Evolutionary conservation across 2,797 vertebrate genomes (phyloP).

Genomic region (Hippopotamyrus pictus): DNA sequence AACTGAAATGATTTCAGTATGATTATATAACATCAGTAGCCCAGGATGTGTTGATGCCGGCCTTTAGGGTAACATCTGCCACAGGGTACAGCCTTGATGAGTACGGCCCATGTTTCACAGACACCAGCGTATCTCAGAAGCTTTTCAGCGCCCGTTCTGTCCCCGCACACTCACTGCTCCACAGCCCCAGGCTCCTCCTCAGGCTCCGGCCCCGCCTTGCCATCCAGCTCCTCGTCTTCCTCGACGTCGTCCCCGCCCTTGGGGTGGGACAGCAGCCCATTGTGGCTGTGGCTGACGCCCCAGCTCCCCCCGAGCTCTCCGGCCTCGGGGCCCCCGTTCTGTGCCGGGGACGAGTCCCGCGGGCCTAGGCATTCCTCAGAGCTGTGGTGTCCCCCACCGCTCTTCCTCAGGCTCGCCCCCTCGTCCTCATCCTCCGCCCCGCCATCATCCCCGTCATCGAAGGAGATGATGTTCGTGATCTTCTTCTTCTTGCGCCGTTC

Average conservation of each 20-base stretch:
- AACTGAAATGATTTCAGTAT: not conserved
- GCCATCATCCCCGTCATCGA: conserved; percentile 80
- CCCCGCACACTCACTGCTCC: conserved; percentile 57
- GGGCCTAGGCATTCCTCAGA: conserved; percentile 75
- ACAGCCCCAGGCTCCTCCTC: conserved; percentile 41
- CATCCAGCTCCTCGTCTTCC: conserved; percentile 61
- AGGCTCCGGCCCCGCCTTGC: conserved; percentile 44
- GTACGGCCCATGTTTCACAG: not conserved
- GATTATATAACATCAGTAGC: not conserved
- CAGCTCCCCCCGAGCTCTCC: conserved; percentile 46
- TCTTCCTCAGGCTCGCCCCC: conserved; percentile 56
- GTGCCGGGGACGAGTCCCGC: conserved; percentile 43
- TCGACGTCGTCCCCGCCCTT: conserved; percentile 64
- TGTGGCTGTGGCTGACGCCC: conserved; percentile 41
- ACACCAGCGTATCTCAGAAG: not conserved
- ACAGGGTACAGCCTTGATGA: not conserved
- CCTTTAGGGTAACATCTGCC: not conserved
- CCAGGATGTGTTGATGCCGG: not conserved
- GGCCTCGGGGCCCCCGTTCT: conserved; percentile 53
- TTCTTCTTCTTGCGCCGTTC: conserved; percentile 91
- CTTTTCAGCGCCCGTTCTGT: not conserved
- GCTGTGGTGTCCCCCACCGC: conserved; percentile 54
- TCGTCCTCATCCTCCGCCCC: conserved; percentile 74
- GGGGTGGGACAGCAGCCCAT: conserved; percentile 44
- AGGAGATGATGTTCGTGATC: conserved; percentile 93